phyloP scores from a whole-genome alignment of 2,797 vertebrate species.

The Leptodactylus fallax region DNA sequence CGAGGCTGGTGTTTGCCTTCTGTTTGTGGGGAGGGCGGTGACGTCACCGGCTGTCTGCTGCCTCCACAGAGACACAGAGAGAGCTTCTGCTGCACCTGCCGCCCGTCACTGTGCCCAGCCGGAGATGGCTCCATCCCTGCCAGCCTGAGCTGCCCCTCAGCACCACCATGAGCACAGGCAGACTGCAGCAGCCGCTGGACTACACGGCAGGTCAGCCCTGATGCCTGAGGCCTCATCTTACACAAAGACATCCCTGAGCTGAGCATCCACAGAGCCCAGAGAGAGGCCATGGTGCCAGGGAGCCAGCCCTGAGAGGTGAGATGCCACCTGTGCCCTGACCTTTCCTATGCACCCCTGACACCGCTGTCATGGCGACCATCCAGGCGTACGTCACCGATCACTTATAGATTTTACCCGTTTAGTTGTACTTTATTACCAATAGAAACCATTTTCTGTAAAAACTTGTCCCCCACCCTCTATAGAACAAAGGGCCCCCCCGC shows the following conservation, averaged over 20 bases:
- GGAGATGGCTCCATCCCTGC: background rate
- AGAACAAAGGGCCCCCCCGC: no score
- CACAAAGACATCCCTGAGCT: slow-evolving; percentile 10
- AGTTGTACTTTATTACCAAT: no score
- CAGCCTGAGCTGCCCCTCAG: background rate
- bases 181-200: background rate
- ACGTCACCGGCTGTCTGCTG: slow-evolving; percentile 56
- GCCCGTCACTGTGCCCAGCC: background rate
- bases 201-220: background rate
- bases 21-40: slow-evolving; percentile 38
- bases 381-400: no score
- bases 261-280: background rate
- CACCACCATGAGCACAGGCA: background rate
- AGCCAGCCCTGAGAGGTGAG: background rate
- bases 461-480: no score
- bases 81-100: slow-evolving; percentile 29
- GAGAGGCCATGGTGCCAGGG: background rate
- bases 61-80: background rate
- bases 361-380: background rate
- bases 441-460: no score
- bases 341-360: no score
- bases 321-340: background rate
- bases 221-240: slow-evolving; percentile 21
- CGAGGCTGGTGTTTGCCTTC: slow-evolving; percentile 16
- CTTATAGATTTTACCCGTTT: no score